A percentile compares a stretch with the other conserved stretches of the same genome.
These are phyloP conservation scores for Chanos chanos DNA, from an alignment of 2,797 vertebrate genomes.

Conservation along the genomic window DNA sequence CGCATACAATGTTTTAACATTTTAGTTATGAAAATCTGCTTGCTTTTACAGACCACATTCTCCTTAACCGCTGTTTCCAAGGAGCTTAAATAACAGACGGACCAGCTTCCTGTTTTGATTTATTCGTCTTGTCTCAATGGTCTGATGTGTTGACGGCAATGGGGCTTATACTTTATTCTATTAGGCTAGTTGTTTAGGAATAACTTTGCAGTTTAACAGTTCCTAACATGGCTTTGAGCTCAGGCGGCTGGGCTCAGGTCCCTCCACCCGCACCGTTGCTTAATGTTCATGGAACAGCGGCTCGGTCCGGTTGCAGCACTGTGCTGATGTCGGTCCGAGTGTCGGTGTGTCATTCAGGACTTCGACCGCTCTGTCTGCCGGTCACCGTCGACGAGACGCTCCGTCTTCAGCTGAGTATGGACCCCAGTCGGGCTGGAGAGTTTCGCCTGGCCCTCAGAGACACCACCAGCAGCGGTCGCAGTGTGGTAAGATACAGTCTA, in stretches of 20 bases:
- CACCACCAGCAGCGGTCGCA: constrained; percentile 63
- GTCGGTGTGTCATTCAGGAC: constrained; percentile 72
- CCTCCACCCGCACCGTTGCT: constrained; percentile 56
- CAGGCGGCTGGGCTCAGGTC: constrained; percentile 63
- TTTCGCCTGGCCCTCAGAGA: constrained; percentile 77
- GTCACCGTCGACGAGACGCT: constrained; percentile 67
- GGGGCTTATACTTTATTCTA: neutral
- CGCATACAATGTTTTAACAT: too few species aligned
- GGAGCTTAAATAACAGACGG: constrained; percentile 31
- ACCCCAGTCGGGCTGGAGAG: constrained; percentile 75
- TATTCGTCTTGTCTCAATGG: neutral
- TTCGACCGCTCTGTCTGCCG: constrained; percentile 63
- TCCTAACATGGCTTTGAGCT: constrained; percentile 59
- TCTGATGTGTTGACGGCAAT: neutral
- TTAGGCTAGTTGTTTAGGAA: too few species aligned
- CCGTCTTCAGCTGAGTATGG: constrained; percentile 83
- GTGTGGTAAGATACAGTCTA: constrained; percentile 59
- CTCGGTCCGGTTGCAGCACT: constrained; percentile 59
- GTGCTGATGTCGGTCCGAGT: constrained; percentile 83
- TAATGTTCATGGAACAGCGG: constrained; percentile 46
- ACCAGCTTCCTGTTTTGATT: constrained; percentile 39
- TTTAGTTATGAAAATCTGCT: too few species aligned
- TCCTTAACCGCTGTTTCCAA: too few species aligned
- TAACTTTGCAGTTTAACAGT: too few species aligned
- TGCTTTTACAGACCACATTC: too few species aligned